Evolutionary conservation across 2,888 invertebrate genomes (phyloP), one percentile per base, ranked within the genome.

Genomic region (Drosophila neutralis): DNA sequence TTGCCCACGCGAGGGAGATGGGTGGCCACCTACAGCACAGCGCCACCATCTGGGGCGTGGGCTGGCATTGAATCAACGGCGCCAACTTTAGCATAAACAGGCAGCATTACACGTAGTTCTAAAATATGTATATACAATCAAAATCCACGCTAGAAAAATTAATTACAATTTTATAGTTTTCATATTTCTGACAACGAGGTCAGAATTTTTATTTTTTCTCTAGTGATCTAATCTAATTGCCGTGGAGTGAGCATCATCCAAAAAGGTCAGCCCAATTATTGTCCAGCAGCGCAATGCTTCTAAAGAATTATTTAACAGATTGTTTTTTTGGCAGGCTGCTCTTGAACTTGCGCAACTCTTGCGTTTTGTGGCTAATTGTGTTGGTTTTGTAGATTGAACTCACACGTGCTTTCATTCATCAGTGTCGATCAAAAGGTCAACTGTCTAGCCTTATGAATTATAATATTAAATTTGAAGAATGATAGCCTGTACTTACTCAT

Each of bases 331-430:
- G 45, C 52, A 49, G 33, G 53, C 72, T 77, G 83, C 57, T 82
- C 87, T 85, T 85, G 82, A 88, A 82, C 86, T 84, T 83, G 73
- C 88, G 78, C 78, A 87, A 85, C 76, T 49, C 33, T 13, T 58
- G 27, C 13, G 40, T n/a, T 52, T 35, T 53, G 10, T 21, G 33
- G 45, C 45, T 35, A 11, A n/a, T 56, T 27, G 27, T 35, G 35
- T 38, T 61, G 45, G 15, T 62, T 71, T 63, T 62, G 58, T 31
- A 45, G 18, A 10, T 7, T 29, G 40, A 8, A 6, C 18, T 24
- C 66, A 64, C 51, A 73, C 58, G 29, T 53, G 36, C 45, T 35
- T 8, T 27, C 13, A 27, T 36, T 42, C 57, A 45, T 49, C 51
- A 65, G 60, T 27, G 31, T 6, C 33, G n/a, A 54, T 21, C 57